Evolutionary conservation across 1,140 invertebrate genomes (phyloP).

Genomic region (Penaeus indicus): DNA sequence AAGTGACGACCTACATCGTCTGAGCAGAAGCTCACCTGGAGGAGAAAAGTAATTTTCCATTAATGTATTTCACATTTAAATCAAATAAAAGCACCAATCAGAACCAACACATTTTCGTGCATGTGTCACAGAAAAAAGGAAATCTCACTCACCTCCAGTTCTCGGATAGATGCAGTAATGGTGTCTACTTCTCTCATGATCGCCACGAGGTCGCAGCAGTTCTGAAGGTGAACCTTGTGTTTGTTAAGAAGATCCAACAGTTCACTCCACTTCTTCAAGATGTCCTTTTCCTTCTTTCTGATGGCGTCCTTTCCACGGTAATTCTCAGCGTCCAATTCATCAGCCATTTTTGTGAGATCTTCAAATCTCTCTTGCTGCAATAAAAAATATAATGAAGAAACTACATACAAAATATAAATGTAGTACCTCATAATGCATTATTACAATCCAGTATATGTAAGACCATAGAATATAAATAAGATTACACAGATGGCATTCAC

Average conservation of each 20-base stretch:
- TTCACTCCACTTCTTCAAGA: conserved; percentile 89
- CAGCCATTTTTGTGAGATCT: conserved; percentile 78
- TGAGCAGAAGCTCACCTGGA: conserved; percentile 83
- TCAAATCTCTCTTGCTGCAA: conserved; percentile 91
- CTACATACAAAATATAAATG: not conserved
- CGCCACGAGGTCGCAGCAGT: conserved; percentile 83
- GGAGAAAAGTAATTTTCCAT: conserved; percentile 1
- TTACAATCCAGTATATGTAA: too few species aligned
- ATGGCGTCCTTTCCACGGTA: conserved; percentile 92
- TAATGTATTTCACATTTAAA: not conserved
- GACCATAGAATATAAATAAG: not conserved
- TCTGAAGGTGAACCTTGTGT: conserved; percentile 85
- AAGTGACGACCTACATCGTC: conserved; percentile 93
- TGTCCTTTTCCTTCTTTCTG: conserved; percentile 84
- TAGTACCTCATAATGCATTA: not conserved
- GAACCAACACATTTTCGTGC: not conserved
- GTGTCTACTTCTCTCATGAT: conserved; percentile 94
- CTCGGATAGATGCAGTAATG: conserved; percentile 83
- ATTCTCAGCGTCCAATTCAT: conserved; percentile 83
- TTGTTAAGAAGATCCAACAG: conserved; percentile 87
- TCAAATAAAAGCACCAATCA: not conserved
- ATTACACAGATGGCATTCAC: not conserved
- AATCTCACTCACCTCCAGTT: conserved; percentile 77
- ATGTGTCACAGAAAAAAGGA: not conserved
- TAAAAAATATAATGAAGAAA: conserved; percentile 3